Conservation (phyloP, 2,888 invertebrate genomes). For the Cotesia congregata region DNA sequence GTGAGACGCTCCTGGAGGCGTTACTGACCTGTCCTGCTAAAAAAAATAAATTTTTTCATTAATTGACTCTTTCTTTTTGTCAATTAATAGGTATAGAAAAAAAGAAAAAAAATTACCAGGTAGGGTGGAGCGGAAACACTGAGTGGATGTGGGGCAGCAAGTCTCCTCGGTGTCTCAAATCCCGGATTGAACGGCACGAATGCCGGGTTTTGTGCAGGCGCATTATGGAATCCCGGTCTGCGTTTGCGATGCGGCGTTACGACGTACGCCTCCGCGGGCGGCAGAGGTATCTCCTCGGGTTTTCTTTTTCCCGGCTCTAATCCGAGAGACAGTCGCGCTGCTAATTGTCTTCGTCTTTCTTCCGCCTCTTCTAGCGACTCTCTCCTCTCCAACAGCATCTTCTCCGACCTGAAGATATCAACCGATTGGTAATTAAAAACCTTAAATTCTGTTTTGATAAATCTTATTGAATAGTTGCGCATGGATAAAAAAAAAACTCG, state of each 20-base stretch:
- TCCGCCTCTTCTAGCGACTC: constrained; percentile 67
- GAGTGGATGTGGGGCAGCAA: constrained; percentile 78
- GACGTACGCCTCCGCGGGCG: constrained; percentile 85
- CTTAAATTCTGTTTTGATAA: not conserved
- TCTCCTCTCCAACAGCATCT: constrained; percentile 63
- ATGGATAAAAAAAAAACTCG: no score
- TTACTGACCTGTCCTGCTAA: constrained; percentile 66
- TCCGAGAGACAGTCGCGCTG: constrained; percentile 73
- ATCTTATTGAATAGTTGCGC: not conserved
- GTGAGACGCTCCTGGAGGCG: constrained; percentile 66
- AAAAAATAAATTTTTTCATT: constrained; percentile 30
- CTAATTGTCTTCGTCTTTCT: constrained; percentile 65
- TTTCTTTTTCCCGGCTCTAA: constrained; percentile 77
- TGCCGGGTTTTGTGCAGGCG: constrained; percentile 88
- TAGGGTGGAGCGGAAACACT: constrained; percentile 83
- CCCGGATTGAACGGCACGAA: constrained; percentile 81
- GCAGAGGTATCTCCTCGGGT: constrained; percentile 78
- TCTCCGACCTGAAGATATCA: constrained; percentile 59
- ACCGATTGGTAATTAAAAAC: not conserved
- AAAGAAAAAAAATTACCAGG: constrained; percentile 58
- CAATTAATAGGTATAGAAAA: no score
- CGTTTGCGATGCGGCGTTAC: constrained; percentile 90
- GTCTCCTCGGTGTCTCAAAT: constrained; percentile 71
- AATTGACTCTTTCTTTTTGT: not conserved
- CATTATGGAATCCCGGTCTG: constrained; percentile 88